Conservation (phyloP, 2,113 vertebrate genomes). For the Nothocercus nigrocapillus region DNA sequence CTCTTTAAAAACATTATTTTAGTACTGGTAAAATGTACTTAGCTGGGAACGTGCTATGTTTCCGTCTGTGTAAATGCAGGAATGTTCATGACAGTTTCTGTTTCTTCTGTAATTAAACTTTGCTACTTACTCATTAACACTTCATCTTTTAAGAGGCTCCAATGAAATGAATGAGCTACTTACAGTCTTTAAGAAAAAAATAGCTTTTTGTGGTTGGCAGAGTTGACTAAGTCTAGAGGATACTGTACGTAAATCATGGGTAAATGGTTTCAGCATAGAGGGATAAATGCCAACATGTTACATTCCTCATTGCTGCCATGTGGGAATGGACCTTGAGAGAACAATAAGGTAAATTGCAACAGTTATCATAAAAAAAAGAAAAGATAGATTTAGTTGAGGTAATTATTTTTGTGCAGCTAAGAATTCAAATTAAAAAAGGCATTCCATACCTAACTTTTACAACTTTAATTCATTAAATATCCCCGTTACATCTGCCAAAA, state of each 20-base stretch:
- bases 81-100: neutral
- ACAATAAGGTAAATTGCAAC: neutral
- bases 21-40: neutral
- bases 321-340: neutral
- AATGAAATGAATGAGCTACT: neutral
- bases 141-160: neutral
- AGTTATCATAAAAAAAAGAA: neutral
- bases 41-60: neutral
- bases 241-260: neutral
- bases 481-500: neutral
- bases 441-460: neutral
- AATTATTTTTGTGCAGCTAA: neutral
- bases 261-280: neutral
- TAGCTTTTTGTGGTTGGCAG: neutral
- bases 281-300: neutral
- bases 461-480: neutral
- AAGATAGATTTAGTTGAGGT: neutral
- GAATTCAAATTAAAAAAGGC: neutral
- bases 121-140: conserved; percentile 16
- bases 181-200: neutral
- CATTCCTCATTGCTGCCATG: neutral
- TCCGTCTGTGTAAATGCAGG: neutral
- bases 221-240: neutral
- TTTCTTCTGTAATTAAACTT: neutral
- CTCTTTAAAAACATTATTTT: conserved; percentile 8